phyloP scores from a whole-genome alignment of 2,797 vertebrate genomes.

The Diplodus sargus region DNA sequence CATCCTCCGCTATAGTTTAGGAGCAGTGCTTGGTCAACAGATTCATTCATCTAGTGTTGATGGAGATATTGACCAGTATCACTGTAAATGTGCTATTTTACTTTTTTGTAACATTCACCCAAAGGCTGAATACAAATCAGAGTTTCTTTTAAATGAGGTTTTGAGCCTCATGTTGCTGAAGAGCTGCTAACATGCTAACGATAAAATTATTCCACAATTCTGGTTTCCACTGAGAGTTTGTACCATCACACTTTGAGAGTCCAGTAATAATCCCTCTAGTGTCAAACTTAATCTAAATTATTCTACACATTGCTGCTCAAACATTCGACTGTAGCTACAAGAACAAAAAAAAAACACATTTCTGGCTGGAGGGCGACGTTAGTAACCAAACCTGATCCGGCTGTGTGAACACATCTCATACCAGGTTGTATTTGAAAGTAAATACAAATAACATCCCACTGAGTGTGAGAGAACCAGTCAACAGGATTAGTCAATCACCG shows the following conservation, averaged over 20 bases:
- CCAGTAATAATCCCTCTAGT: too few species aligned
- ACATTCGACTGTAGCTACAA: too few species aligned
- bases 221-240: neutral
- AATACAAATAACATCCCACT: conserved; percentile 9
- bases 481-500: conserved; percentile 36
- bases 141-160: neutral
- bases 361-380: too few species aligned
- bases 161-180: neutral
- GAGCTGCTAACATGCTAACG: too few species aligned
- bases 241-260: neutral
- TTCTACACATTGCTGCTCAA: too few species aligned
- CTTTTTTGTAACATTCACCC: too few species aligned
- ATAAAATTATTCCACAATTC: neutral
- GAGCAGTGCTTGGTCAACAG: neutral
- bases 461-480: neutral
- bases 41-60: neutral
- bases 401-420: neutral
- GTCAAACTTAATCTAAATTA: too few species aligned
- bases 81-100: too few species aligned
- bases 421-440: neutral
- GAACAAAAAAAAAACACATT: too few species aligned
- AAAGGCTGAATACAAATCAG: neutral
- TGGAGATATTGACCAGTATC: too few species aligned
- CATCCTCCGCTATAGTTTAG: too few species aligned
- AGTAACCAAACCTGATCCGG: neutral